phyloP scores from a whole-genome alignment of 1,140 invertebrate genomes.

The Anastrepha ludens region DNA sequence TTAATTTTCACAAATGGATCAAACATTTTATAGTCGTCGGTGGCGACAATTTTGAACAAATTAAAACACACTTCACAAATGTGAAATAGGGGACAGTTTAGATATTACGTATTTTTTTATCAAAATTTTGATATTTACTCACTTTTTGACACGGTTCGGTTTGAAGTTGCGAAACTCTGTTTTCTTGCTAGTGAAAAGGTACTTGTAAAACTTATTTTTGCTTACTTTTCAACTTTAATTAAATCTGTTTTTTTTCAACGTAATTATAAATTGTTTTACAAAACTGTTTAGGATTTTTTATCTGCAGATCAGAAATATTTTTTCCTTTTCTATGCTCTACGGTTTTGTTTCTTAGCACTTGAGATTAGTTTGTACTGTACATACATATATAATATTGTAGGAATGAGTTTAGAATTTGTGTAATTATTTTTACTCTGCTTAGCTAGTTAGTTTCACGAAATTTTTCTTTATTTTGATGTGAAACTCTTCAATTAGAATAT shows the following conservation, averaged over 20 bases:
- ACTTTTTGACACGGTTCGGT: too few relatives aligned
- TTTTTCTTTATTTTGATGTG: neutral
- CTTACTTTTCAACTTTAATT: neutral
- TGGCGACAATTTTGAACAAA: constrained; percentile 43
- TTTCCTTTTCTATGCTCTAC: neutral
- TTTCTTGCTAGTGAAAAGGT: too few relatives aligned
- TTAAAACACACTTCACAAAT: neutral
- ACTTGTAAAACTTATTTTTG: too few relatives aligned
- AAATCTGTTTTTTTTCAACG: neutral
- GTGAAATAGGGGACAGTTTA: neutral
- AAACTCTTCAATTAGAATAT: neutral
- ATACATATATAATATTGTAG: neutral
- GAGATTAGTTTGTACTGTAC: constrained; percentile 17
- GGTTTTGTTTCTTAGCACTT: neutral
- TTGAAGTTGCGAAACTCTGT: too few relatives aligned
- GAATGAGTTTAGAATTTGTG: neutral
- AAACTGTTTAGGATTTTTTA: neutral
- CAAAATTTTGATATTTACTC: too few relatives aligned
- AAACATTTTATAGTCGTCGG: constrained; percentile 67
- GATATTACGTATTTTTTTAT: too few relatives aligned
- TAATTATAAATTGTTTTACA: neutral
- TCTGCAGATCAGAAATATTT: neutral
- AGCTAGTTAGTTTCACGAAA: neutral
- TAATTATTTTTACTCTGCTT: neutral
- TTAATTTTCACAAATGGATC: constrained; percentile 74